Evolutionary conservation across 2,888 invertebrate genomes (phyloP).

Genomic region (Onchidella celtica): DNA sequence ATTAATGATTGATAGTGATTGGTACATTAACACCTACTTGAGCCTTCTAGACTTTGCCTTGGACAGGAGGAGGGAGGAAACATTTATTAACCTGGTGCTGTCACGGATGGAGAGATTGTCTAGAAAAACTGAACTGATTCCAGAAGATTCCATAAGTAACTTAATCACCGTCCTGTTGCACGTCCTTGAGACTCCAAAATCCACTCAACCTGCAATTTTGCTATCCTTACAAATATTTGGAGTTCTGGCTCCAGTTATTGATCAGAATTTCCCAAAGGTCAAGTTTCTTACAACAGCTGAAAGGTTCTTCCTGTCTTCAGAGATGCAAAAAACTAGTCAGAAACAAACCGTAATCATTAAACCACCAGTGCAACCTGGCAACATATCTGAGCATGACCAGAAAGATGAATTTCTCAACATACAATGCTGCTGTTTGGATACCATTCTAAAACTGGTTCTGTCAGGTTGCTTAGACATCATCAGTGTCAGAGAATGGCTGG

Average conservation of each 20-base stretch:
- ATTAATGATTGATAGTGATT: conserved; percentile 28
- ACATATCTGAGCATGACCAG: background rate
- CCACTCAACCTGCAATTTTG: conserved; percentile 2
- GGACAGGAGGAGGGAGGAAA: background rate
- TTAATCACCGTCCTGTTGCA: background rate
- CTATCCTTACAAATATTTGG: conserved; percentile 40
- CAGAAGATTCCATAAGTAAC: conserved; percentile 1
- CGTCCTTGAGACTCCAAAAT: conserved; percentile 7
- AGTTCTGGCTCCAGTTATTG: conserved; percentile 19
- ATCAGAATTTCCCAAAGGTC: background rate
- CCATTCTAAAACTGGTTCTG: conserved; percentile 28
- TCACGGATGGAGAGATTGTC: conserved; percentile 22
- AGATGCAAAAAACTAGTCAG: background rate
- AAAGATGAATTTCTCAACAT: conserved; percentile 6
- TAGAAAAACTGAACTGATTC: background rate
- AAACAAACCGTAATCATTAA: background rate
- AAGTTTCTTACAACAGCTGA: conserved; percentile 3
- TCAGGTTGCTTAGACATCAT: conserved; percentile 20
- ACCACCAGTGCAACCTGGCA: background rate
- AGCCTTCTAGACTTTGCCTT: conserved; percentile 14
- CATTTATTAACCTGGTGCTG: conserved; percentile 28
- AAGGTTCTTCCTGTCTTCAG: background rate
- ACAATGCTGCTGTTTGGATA: conserved; percentile 23
- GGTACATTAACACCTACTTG: conserved; percentile 32
- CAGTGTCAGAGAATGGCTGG: conserved; percentile 30